These are phyloP conservation scores for Notolabrus celidotus DNA, from an alignment of 2,797 vertebrate species.

Conservation along the genomic window DNA sequence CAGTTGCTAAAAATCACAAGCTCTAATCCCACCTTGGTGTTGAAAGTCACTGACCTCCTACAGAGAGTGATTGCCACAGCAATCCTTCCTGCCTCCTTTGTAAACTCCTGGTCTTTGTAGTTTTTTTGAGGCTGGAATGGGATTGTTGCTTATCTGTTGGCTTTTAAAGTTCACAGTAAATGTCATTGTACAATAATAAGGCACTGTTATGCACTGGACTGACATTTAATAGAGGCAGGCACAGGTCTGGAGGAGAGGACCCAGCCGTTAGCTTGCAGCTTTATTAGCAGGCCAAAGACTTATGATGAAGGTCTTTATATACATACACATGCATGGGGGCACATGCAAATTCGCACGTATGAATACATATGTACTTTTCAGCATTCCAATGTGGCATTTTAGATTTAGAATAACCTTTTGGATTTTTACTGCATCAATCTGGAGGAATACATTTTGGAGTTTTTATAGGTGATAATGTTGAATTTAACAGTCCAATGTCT, in stretches of 20 bases:
- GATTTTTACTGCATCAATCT: neutral
- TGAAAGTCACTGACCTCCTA: slow-evolving; percentile 49
- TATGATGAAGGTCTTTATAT: slow-evolving; percentile 14
- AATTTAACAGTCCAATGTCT: slow-evolving; percentile 14
- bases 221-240: slow-evolving; percentile 82
- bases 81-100: slow-evolving; percentile 53
- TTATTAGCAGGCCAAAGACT: slow-evolving; percentile 66
- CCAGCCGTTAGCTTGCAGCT: slow-evolving; percentile 65
- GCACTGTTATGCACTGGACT: slow-evolving; percentile 76
- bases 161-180: slow-evolving; percentile 89
- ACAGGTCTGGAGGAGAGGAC: slow-evolving; percentile 69
- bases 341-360: neutral
- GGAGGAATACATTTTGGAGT: slow-evolving; percentile 4
- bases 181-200: slow-evolving; percentile 88
- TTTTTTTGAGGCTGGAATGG: slow-evolving; percentile 76
- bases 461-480: slow-evolving; percentile 16
- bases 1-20: slow-evolving; percentile 29
- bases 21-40: slow-evolving; percentile 26
- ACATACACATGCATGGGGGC: neutral
- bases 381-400: slow-evolving; percentile 43
- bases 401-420: slow-evolving; percentile 51
- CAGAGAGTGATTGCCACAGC: slow-evolving; percentile 49
- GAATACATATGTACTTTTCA: neutral
- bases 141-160: slow-evolving; percentile 82
- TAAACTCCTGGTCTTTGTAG: slow-evolving; percentile 74